phyloP scores from a whole-genome alignment of 2,888 invertebrate species.

The Danaus chrysippus region DNA sequence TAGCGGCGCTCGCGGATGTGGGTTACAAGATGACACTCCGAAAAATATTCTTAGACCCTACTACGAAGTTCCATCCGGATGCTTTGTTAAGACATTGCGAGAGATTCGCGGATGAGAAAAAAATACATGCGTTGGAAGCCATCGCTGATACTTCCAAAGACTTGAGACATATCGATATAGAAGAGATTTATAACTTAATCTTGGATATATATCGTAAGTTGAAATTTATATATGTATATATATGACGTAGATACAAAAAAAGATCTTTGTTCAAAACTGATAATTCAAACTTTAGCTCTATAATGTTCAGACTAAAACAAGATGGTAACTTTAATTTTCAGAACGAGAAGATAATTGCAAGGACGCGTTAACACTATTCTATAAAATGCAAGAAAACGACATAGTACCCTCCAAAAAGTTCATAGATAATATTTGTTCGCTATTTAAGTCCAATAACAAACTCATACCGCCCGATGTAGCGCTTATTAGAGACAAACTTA shows the following conservation, averaged over 20 bases:
- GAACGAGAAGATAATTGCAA: slow-evolving; percentile 70
- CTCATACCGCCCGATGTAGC: slow-evolving; percentile 52
- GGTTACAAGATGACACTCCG: slow-evolving; percentile 72
- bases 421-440: slow-evolving; percentile 48
- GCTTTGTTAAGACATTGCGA: slow-evolving; percentile 75
- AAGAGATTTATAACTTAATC: slow-evolving; percentile 67
- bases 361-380: slow-evolving; percentile 66
- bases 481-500: slow-evolving; percentile 43
- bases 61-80: slow-evolving; percentile 73
- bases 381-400: slow-evolving; percentile 66
- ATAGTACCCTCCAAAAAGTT: slow-evolving; percentile 64
- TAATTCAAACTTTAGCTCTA: neutral
- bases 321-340: slow-evolving; percentile 41
- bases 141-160: slow-evolving; percentile 58
- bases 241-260: neutral
- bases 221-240: neutral
- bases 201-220: slow-evolving; percentile 76
- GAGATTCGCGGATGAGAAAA: slow-evolving; percentile 61
- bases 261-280: no score
- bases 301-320: neutral
- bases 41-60: slow-evolving; percentile 73
- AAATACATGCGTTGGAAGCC: slow-evolving; percentile 48
- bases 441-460: slow-evolving; percentile 58
- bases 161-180: slow-evolving; percentile 53
- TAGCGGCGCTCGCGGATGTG: slow-evolving; percentile 76